Evolutionary conservation across 2,888 invertebrate species (phyloP).

Genomic region (Dicyrtomina minuta): DNA sequence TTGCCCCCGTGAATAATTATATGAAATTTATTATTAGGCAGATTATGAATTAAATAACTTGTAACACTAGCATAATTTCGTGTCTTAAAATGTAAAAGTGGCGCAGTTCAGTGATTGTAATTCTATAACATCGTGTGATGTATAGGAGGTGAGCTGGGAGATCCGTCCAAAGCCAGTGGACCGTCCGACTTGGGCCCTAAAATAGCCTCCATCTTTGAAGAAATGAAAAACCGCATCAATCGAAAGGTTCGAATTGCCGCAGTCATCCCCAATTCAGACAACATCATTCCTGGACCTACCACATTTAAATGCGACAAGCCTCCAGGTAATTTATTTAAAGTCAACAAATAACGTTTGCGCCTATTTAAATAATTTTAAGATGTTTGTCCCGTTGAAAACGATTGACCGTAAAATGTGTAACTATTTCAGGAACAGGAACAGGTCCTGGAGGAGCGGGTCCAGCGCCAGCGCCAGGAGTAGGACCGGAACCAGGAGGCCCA

Average conservation of each 20-base stretch:
- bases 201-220: slow-evolving; percentile 2
- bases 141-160: slow-evolving; percentile 26
- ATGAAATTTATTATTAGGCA: no score
- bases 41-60: no score
- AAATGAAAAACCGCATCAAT: slow-evolving; percentile 20
- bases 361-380: no score
- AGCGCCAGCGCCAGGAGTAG: no score
- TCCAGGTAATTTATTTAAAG: slow-evolving; percentile 15
- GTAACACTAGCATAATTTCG: background rate
- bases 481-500: no score
- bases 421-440: no score
- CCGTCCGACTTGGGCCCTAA: background rate
- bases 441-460: no score
- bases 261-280: background rate
- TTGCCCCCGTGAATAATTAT: no score
- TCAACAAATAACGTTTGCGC: no score
- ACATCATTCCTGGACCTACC: slow-evolving; percentile 29
- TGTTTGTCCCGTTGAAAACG: no score
- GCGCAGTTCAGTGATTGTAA: no score
- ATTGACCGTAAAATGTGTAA: no score
- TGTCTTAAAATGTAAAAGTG: background rate
- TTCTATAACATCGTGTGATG: background rate
- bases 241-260: slow-evolving; percentile 26
- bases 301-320: slow-evolving; percentile 32
- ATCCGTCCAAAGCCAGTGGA: background rate